These are phyloP conservation scores for Pelusios castaneus DNA, from an alignment of 2,113 vertebrate species.

Conservation along the genomic window DNA sequence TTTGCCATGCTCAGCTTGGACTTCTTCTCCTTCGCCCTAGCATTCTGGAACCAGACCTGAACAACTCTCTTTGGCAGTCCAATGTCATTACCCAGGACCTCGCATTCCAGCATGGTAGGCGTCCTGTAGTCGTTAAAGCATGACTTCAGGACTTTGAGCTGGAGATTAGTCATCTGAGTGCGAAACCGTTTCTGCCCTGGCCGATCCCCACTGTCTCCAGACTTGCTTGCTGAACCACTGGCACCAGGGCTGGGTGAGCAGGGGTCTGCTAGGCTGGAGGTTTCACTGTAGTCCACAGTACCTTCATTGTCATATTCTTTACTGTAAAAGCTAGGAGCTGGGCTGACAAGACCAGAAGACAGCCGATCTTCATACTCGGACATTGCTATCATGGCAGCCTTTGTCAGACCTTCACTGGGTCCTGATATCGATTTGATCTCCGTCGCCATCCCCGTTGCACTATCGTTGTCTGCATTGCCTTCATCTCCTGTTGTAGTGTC, in stretches of 20 bases:
- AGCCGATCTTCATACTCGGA: slow-evolving; percentile 96
- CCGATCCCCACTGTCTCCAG: slow-evolving; percentile 91
- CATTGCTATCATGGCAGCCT: slow-evolving; percentile 87
- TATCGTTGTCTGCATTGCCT: slow-evolving; percentile 95
- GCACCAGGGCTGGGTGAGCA: slow-evolving; percentile 96
- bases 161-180: slow-evolving; percentile 99
- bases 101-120: slow-evolving; percentile 98
- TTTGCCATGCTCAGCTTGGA: slow-evolving; percentile 99
- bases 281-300: slow-evolving; percentile 97
- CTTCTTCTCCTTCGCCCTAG: slow-evolving; percentile 98
- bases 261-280: slow-evolving; percentile 96
- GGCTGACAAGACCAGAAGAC: slow-evolving; percentile 97
- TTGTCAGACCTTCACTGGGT: slow-evolving; percentile 89
- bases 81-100: slow-evolving; percentile 98
- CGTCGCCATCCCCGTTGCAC: slow-evolving; percentile 80
- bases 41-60: slow-evolving; percentile 99
- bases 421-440: slow-evolving; percentile 90
- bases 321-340: slow-evolving; percentile 94
- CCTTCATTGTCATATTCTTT: slow-evolving; percentile 97
- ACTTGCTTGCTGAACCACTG: slow-evolving; percentile 88
- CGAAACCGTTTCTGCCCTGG: slow-evolving; percentile 98
- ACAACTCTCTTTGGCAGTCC: slow-evolving; percentile 99
- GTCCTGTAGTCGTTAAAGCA: slow-evolving; percentile 99
- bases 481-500: slow-evolving; percentile 98
- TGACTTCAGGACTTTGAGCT: slow-evolving; percentile 97